Percentiles rank a stretch among this genome's conserved stretches.
Evolutionary conservation across 2,888 invertebrate genomes (phyloP).

Genomic region (Macaria liturata): DNA sequence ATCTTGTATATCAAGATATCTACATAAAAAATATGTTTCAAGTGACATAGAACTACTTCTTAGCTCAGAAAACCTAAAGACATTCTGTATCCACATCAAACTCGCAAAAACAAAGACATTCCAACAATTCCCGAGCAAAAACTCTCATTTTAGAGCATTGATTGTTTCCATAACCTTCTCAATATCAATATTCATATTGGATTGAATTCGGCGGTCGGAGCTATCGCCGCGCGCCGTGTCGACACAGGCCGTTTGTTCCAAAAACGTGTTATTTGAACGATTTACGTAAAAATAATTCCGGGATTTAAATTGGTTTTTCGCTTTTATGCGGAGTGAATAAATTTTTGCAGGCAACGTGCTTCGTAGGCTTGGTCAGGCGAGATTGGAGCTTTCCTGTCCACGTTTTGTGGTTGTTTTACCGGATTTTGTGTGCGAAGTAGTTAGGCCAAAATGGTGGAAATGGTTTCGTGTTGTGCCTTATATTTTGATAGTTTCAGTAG

Average conservation of each 20-base stretch:
- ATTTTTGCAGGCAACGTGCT: slow-evolving; percentile 11
- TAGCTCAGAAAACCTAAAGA: too few species aligned
- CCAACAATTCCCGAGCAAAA: background rate
- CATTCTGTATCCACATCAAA: too few species aligned
- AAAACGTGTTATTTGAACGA: slow-evolving; percentile 32
- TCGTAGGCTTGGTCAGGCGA: slow-evolving; percentile 2
- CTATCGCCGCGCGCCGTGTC: slow-evolving; percentile 21
- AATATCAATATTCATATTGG: slow-evolving; percentile 32
- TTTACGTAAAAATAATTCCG: slow-evolving; percentile 31
- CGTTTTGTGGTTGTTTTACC: background rate
- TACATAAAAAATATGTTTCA: too few species aligned
- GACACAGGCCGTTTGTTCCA: slow-evolving; percentile 20
- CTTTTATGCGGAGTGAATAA: slow-evolving; percentile 16
- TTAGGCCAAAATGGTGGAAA: background rate
- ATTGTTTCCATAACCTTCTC: slow-evolving; percentile 12
- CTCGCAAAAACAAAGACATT: too few species aligned
- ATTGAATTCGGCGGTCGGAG: slow-evolving; percentile 18
- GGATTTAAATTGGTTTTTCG: slow-evolving; percentile 32
- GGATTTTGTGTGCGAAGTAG: too few species aligned
- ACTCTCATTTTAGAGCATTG: background rate
- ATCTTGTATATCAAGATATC: too few species aligned
- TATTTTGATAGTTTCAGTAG: too few species aligned
- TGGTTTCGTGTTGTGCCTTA: background rate
- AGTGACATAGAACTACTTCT: too few species aligned
- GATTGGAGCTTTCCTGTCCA: background rate